A percentile compares a stretch with the other conserved stretches of the same genome.
These are phyloP conservation scores for Dendrolimus houi DNA, from an alignment of 2,888 invertebrate genomes.

Conservation along the genomic window DNA sequence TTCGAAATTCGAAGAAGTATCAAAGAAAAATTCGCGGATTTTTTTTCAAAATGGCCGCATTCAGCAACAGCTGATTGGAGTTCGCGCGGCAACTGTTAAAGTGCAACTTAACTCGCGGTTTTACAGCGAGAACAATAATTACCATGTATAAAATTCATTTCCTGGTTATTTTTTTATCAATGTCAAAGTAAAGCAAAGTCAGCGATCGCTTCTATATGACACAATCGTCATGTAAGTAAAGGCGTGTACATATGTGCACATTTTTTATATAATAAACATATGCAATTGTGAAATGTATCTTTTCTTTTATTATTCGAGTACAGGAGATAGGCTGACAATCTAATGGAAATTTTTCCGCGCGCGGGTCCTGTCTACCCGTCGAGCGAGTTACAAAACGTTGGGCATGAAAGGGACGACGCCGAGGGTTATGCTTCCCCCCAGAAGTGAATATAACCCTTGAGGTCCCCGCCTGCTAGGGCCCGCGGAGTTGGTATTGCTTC, in stretches of 20 bases:
- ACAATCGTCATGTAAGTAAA: conserved; percentile 8
- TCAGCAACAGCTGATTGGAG: conserved; percentile 4
- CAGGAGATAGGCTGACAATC: too few relatives aligned
- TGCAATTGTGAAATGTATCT: too few relatives aligned
- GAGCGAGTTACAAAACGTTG: too few relatives aligned
- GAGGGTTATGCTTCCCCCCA: too few relatives aligned
- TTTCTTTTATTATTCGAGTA: too few relatives aligned
- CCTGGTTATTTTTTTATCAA: conserved; percentile 25
- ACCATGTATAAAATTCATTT: background rate
- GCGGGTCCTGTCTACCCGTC: too few relatives aligned
- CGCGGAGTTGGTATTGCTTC: too few relatives aligned
- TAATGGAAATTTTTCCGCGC: too few relatives aligned
- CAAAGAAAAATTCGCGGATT: background rate
- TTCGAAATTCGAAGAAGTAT: background rate
- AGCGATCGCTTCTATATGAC: conserved; percentile 18
- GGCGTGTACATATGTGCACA: conserved; percentile 15
- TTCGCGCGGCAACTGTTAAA: conserved; percentile 4
- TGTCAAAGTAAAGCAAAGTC: conserved; percentile 35
- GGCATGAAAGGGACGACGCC: too few relatives aligned
- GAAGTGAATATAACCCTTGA: too few relatives aligned
- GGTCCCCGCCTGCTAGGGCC: too few relatives aligned
- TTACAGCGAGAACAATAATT: conserved; percentile 1
- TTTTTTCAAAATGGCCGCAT: background rate
- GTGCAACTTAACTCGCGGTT: background rate
- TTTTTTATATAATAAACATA: too few relatives aligned